phyloP scores from a whole-genome alignment of 2,888 invertebrate genomes.

The Volucella bombylans region DNA sequence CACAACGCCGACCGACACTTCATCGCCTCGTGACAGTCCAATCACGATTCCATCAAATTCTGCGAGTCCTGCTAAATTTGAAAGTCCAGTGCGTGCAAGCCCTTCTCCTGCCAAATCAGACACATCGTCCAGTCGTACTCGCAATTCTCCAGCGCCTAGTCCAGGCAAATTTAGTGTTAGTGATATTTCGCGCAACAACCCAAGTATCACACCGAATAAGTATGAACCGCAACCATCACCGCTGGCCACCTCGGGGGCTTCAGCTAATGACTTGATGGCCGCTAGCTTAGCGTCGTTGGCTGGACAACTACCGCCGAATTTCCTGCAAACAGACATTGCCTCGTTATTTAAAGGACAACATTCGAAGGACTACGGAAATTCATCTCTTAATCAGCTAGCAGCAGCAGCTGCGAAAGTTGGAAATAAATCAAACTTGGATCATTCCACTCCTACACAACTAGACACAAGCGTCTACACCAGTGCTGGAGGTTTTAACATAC shows the following conservation, averaged over 20 bases:
- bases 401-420: conserved; percentile 81
- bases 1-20: conserved; percentile 75
- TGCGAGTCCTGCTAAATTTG: conserved; percentile 83
- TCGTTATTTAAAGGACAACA: conserved; percentile 79
- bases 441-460: conserved; percentile 47
- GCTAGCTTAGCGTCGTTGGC: conserved; percentile 81
- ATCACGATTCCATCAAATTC: conserved; percentile 82
- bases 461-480: conserved; percentile 59
- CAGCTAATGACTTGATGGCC: conserved; percentile 81
- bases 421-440: conserved; percentile 77
- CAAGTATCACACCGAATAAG: conserved; percentile 81
- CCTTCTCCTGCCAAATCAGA: conserved; percentile 85
- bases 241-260: conserved; percentile 73
- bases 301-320: conserved; percentile 81
- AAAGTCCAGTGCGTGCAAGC: conserved; percentile 84
- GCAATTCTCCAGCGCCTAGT: conserved; percentile 84
- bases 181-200: conserved; percentile 81
- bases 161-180: conserved; percentile 82
- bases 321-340: conserved; percentile 80
- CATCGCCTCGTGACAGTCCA: conserved; percentile 82
- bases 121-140: conserved; percentile 84
- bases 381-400: conserved; percentile 81
- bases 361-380: conserved; percentile 81
- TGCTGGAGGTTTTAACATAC: conserved; percentile 62
- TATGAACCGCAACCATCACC: conserved; percentile 77